These are phyloP conservation scores for Apistogramma diplotaenia DNA, from an alignment of 2,113 vertebrate genomes.

Conservation along the genomic window DNA sequence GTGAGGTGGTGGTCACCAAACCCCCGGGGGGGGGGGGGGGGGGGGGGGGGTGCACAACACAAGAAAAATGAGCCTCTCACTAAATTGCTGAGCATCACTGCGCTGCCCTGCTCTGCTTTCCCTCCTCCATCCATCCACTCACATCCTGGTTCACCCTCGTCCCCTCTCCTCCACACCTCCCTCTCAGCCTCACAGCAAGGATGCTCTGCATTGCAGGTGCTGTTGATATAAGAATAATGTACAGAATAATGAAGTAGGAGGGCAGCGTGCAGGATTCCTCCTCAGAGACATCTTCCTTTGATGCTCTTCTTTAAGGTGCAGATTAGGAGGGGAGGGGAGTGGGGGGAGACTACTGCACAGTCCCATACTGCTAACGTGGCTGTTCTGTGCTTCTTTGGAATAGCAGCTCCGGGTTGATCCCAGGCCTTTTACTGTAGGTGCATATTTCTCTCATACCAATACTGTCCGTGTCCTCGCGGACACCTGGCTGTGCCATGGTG, in stretches of 20 bases:
- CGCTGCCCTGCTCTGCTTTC: constrained; percentile 35
- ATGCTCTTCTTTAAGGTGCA: constrained; percentile 5
- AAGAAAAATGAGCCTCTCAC: constrained; percentile 69
- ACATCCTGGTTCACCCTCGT: background rate
- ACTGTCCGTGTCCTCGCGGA: background rate
- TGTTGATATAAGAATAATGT: constrained; percentile 70
- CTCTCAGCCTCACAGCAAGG: constrained; percentile 13
- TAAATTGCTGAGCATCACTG: constrained; percentile 61
- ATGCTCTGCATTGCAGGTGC: constrained; percentile 67
- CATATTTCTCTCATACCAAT: background rate
- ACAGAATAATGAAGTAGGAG: constrained; percentile 12
- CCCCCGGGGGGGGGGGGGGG: too few species aligned
- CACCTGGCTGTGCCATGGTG: background rate
- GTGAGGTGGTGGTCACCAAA: too few species aligned
- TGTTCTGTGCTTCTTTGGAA: background rate
- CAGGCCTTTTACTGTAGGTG: background rate
- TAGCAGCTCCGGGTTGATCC: background rate
- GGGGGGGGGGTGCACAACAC: constrained; percentile 3
- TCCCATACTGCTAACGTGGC: background rate
- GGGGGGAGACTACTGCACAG: background rate
- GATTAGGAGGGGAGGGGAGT: background rate
- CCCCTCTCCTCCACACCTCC: background rate
- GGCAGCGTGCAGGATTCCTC: constrained; percentile 3
- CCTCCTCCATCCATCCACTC: constrained; percentile 48
- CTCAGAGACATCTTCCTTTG: constrained; percentile 9